A percentile compares a stretch with the other conserved stretches of the same genome.
Evolutionary conservation across 2,797 vertebrate genomes (phyloP).

Genomic region (Knipowitschia caucasica): DNA sequence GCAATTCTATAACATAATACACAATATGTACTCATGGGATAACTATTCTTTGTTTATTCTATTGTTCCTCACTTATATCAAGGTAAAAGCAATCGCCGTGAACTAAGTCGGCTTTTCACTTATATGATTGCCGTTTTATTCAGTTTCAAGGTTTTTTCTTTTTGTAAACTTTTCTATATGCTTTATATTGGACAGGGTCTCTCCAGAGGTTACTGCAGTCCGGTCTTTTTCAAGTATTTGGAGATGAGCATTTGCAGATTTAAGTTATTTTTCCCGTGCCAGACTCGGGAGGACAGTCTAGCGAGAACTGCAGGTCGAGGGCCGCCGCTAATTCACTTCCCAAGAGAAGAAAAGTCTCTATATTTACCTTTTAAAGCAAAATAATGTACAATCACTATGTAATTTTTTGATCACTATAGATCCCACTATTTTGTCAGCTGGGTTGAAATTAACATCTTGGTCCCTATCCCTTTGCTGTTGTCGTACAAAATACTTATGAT

Average conservation of each 20-base stretch:
- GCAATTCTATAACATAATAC: too few species aligned
- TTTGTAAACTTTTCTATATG: not conserved
- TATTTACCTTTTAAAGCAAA: conserved; percentile 53
- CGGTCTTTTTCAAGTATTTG: conserved; percentile 30
- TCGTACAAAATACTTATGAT: too few species aligned
- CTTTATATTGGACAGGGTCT: not conserved
- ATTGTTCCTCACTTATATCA: too few species aligned
- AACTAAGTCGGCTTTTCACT: too few species aligned
- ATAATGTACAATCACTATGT: conserved; percentile 42
- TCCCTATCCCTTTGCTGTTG: not conserved
- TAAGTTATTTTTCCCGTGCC: conserved; percentile 62
- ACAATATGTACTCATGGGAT: too few species aligned
- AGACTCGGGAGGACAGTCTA: conserved; percentile 46
- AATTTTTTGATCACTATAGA: conserved; percentile 10
- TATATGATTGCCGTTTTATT: too few species aligned
- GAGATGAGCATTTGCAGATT: conserved; percentile 40
- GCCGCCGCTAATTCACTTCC: conserved; percentile 41
- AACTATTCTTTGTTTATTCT: too few species aligned
- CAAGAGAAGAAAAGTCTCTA: conserved; percentile 45
- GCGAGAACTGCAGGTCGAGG: conserved; percentile 29
- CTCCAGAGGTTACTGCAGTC: not conserved
- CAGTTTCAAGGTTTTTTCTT: too few species aligned
- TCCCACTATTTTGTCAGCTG: not conserved
- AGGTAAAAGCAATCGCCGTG: too few species aligned
- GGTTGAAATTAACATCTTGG: too few species aligned